Base-by-base conservation (phyloP, 2,113 vertebrate species). In the Monopterus albus region DNA sequence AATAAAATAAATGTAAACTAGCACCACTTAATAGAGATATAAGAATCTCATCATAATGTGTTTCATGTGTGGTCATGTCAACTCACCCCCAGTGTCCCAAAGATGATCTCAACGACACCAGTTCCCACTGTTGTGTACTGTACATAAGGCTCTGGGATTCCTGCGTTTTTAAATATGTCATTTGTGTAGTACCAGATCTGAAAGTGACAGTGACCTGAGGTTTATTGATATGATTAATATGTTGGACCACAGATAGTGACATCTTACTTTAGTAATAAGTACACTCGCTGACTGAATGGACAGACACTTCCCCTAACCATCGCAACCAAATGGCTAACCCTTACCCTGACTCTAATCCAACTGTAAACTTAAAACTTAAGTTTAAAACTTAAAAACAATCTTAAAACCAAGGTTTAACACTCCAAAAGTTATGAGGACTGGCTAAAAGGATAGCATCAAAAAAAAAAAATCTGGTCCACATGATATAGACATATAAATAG, bases 151-250 rank as follows among this genome's bases (percentile, higher is more conserved):
- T 33, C 38, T 0, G 93, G 88, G 53, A 97, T 94, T 15, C 95
- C 94, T 0, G 94, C 92, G 0, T 95, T 90, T 85, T 91, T 82
- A 3, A 97, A 97, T 82, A 97, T 96, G 33, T 88, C 55, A 76
- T 96, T 97, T 63, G 96, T 97, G 81, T 97, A 97, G 90, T 96
- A 97, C 96, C 96, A 97, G 86, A 97, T 96, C 96, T 97, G 92
- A 81, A 88, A 90, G 59, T 49, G 60, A 81, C 42, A 86, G 25
- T 13, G 23, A 75, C 13, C 47, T 7, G 2, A 70, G 7, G 17
- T 80, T 35, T 15, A 62, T 53, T 33, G 43, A 43, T 38, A 45
- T 31, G 40, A 46, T 50, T 18, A 47, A 67, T 28, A 21, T 13
- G 23, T n/a, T 4, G 0, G 7, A 52, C 11, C 18, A 63, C 28